Evolutionary conservation across 2,797 vertebrate genomes (phyloP).

Genomic region (Arvicola amphibius): DNA sequence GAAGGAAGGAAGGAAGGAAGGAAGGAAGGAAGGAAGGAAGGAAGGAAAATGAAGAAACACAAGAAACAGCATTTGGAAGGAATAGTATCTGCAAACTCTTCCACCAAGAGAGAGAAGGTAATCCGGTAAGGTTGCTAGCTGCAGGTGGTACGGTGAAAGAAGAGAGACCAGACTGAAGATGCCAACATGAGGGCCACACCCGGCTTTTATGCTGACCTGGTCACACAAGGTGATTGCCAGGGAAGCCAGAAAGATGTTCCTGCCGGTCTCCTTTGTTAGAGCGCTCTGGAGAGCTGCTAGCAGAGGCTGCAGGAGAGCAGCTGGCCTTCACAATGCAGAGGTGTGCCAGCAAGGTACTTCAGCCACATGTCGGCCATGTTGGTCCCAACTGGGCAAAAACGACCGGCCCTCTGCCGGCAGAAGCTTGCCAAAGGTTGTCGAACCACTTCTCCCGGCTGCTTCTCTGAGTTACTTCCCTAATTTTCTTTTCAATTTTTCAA

Average conservation of each 20-base stretch:
- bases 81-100: neutral
- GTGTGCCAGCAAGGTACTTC: neutral
- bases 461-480: neutral
- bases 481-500: neutral
- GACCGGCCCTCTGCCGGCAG: neutral
- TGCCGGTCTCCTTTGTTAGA: neutral
- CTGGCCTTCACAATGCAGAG: neutral
- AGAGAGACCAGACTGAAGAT: neutral
- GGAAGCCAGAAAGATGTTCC: neutral
- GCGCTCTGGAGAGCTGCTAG: neutral
- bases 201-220: neutral
- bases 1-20: neutral
- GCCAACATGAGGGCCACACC: neutral
- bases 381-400: neutral
- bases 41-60: neutral
- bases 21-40: neutral
- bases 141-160: neutral
- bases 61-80: neutral
- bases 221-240: neutral
- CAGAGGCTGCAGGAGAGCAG: neutral
- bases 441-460: fast-evolving
- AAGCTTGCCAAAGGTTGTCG: fast-evolving
- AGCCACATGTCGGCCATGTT: neutral
- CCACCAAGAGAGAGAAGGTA: neutral
- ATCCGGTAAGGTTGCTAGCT: too few species aligned